phyloP scores from a whole-genome alignment of 92 coral and sea anemone species.

The Palythoa grandis region DNA sequence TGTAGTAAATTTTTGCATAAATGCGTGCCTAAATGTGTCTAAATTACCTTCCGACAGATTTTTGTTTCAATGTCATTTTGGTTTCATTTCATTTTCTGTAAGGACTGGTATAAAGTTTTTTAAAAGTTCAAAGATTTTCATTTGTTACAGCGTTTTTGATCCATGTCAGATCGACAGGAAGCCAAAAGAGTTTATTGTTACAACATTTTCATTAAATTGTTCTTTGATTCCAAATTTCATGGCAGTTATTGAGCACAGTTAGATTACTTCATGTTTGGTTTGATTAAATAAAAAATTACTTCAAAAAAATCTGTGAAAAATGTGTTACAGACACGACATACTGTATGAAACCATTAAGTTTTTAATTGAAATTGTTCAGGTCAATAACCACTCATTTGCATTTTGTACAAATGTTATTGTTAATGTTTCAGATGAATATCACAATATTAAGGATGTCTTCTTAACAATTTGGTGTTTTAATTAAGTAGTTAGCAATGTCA shows the following conservation, averaged over 20 bases:
- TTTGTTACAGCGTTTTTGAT: not conserved
- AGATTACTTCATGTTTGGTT: not conserved
- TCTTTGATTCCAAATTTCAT: not conserved
- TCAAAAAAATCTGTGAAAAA: too few relatives aligned
- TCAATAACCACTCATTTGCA: too few relatives aligned
- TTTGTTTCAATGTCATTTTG: not conserved
- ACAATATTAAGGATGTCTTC: too few relatives aligned
- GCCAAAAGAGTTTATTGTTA: not conserved
- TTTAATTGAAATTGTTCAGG: too few relatives aligned
- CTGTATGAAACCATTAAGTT: too few relatives aligned
- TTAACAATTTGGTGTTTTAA: too few relatives aligned
- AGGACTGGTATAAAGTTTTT: not conserved
- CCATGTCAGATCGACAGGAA: constrained; percentile 3
- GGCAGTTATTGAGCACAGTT: not conserved
- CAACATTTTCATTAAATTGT: not conserved
- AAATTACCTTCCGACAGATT: not conserved
- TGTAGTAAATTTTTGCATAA: too few relatives aligned
- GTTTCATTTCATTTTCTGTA: not conserved
- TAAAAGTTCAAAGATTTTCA: not conserved
- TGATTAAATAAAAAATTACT: too few relatives aligned
- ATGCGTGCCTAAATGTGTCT: too few relatives aligned
- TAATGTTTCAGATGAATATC: too few relatives aligned
- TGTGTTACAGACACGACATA: too few relatives aligned
- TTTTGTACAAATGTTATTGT: too few relatives aligned
- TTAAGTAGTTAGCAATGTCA: not conserved